Percentiles rank a stretch among this genome's conserved stretches.
These are phyloP conservation scores for Microplitis mediator DNA, from an alignment of 1,140 invertebrate genomes.

Conservation along the genomic window DNA sequence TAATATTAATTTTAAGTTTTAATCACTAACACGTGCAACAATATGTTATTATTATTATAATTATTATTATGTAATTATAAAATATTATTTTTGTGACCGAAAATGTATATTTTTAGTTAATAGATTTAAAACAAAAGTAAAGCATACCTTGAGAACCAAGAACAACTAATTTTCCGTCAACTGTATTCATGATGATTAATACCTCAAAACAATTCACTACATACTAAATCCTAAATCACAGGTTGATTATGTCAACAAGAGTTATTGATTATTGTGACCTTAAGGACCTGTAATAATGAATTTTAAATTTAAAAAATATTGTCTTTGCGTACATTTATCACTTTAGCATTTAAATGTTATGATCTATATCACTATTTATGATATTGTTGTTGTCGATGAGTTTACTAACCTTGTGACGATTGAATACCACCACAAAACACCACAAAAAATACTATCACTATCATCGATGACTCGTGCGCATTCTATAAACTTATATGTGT, in stretches of 20 bases:
- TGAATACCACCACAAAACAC: not conserved
- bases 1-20: not conserved
- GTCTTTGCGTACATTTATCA: not conserved
- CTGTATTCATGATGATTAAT: slow-evolving; percentile 66
- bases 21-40: not conserved
- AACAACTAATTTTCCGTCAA: slow-evolving; percentile 84
- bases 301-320: not conserved
- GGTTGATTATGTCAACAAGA: not conserved
- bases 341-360: not conserved
- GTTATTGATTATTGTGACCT: not conserved
- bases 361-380: not conserved
- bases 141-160: slow-evolving; percentile 78
- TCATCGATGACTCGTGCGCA: too few species aligned
- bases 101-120: not conserved
- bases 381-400: not conserved
- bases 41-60: too few species aligned
- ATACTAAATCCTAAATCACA: slow-evolving; percentile 12
- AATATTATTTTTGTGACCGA: not conserved
- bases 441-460: too few species aligned
- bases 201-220: not conserved
- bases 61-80: slow-evolving; percentile 13
- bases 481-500: too few species aligned
- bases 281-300: not conserved
- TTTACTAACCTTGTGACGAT: slow-evolving; percentile 2
- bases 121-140: slow-evolving; percentile 8